Evolutionary conservation across 2,797 vertebrate genomes (phyloP), one percentile per base, ranked within the genome.

Genomic region (Myotis myotis): DNA sequence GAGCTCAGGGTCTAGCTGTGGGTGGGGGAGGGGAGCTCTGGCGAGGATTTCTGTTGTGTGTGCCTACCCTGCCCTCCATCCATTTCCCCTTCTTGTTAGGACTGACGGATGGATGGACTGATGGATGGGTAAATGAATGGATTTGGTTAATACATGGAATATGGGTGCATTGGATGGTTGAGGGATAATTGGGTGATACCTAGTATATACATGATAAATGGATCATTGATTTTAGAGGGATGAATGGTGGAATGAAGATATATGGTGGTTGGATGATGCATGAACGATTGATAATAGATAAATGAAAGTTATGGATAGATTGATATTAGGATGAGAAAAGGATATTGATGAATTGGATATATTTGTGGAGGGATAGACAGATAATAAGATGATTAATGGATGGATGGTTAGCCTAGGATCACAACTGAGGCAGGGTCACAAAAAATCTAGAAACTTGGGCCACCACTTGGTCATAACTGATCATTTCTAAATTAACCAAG

Each of bases 401-500:
- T 41, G 4, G 4, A n/a, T 11, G n/a, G 5, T 33, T 36, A 66
- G 28, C 1, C n/a, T 20, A 33, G 33, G 79, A 22, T 38, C 7
- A 28, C 38, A 55, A 53, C 0, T 51, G n/a, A 87, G 8, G 17
- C 5, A 71, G 13, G 68, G 7, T 30, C 13, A 78, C 62, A 88
- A 51, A 55, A 94, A 68, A n/a, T 13, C n/a, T 89, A 41, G 44
- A 81, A 78, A 68, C 55, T 0, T 75, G 22, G 5, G 1, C 30
- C 6, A 79, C 22, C 51, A n/a, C 8, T 23, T n/a, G n/a, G 10
- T 33, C 60, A 12, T 36, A 38, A 91, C 1, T 84, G 41, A 38
- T 47, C n/a, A 8, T 72, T 80, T 84, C 81, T 80, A 72, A 82
- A 76, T 74, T 23, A 95, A 49, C 2, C n/a, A 89, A 87, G 41